phyloP scores from a whole-genome alignment of 2,113 vertebrate genomes.

The Mystacornis crossleyi region DNA sequence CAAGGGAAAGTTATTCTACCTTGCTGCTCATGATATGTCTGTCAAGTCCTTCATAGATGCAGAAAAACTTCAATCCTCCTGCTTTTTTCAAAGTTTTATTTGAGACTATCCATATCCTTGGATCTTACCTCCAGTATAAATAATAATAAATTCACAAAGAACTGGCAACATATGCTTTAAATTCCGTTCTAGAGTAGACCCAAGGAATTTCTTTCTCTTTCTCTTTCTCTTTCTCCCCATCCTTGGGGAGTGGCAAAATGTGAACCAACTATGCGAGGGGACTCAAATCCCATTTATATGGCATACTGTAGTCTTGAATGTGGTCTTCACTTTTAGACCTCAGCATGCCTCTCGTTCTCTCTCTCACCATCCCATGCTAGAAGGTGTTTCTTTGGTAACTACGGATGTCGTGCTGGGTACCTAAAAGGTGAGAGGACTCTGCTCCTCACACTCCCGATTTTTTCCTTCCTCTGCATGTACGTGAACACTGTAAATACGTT shows the following conservation, averaged over 20 bases:
- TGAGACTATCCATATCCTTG: neutral
- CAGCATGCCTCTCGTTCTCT: neutral
- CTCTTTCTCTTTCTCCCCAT: neutral
- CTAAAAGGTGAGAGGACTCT: neutral
- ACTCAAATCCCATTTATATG: neutral
- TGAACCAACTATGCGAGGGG: neutral
- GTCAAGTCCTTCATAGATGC: neutral
- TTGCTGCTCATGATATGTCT: neutral
- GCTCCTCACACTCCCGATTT: neutral
- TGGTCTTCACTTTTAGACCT: neutral
- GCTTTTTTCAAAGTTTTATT: neutral
- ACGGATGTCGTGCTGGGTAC: accelerated
- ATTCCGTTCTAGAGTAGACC: neutral
- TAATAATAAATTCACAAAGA: neutral
- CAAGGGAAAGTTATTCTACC: neutral
- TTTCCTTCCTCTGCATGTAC: neutral
- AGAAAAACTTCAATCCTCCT: neutral
- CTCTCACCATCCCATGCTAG: neutral
- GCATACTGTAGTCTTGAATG: neutral
- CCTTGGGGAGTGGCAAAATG: neutral
- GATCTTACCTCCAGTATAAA: neutral
- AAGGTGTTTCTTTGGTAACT: neutral
- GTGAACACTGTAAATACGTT: neutral
- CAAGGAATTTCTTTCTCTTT: neutral
- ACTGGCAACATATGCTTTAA: neutral